Evolutionary conservation across 37 sponge, comb jelly and placozoan genomes (phyloP).

Genomic region (Halisarca cf. caerulea): DNA sequence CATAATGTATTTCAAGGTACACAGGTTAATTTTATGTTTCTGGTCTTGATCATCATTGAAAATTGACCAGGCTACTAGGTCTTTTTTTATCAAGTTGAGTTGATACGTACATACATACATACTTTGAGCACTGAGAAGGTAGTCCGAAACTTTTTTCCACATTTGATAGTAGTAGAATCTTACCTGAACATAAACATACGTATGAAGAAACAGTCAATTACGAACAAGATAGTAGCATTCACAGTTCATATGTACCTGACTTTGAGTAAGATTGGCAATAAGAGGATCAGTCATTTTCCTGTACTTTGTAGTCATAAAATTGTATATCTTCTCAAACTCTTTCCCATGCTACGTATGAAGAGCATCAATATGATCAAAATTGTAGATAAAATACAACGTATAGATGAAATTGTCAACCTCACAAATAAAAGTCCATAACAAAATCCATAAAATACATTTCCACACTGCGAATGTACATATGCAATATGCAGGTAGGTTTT

Average conservation of each 20-base stretch:
- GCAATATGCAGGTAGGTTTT: too few species aligned
- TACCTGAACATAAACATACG: background rate
- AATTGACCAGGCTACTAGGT: too few species aligned
- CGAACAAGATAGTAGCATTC: background rate
- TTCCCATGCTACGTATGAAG: slow-evolving; percentile 17
- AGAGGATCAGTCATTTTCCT: slow-evolving; percentile 27
- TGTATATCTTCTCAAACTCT: slow-evolving; percentile 33
- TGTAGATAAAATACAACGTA: background rate
- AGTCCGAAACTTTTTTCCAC: slow-evolving; percentile 36
- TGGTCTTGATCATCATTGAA: too few species aligned
- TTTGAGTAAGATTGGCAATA: slow-evolving; percentile 5
- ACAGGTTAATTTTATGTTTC: too few species aligned
- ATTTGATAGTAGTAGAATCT: slow-evolving; percentile 35
- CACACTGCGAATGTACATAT: background rate
- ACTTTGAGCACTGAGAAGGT: background rate
- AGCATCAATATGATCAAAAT: too few species aligned
- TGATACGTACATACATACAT: background rate
- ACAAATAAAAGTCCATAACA: background rate
- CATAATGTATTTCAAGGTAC: too few species aligned
- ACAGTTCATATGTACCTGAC: slow-evolving; percentile 4
- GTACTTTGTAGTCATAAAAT: slow-evolving; percentile 24
- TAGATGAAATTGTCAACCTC: background rate
- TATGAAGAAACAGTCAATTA: background rate
- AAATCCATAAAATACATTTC: background rate
- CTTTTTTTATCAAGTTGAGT: too few species aligned